Percentiles rank a stretch among this genome's conserved stretches.
phyloP scores from a whole-genome alignment of 2,113 vertebrate species.

The Anser brachyrhynchus region DNA sequence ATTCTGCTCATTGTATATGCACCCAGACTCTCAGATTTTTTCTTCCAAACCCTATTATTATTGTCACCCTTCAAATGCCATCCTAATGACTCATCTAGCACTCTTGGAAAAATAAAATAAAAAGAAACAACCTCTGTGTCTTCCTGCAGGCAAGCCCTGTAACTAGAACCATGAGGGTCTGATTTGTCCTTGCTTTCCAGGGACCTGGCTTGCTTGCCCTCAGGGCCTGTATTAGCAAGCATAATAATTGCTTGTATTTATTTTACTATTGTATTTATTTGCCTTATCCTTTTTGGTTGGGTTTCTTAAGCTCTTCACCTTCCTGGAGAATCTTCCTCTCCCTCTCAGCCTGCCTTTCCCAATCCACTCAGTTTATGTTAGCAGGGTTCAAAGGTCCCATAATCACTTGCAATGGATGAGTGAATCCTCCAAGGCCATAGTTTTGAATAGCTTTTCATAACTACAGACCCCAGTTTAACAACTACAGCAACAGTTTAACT shows the following conservation, averaged over 20 bases:
- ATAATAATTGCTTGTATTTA: not conserved
- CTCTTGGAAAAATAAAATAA: not conserved
- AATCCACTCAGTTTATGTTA: not conserved
- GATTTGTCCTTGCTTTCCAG: not conserved
- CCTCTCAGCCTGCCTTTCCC: not conserved
- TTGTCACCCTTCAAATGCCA: not conserved
- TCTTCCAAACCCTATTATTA: not conserved
- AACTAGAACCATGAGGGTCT: not conserved
- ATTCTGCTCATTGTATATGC: not conserved
- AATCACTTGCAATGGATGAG: rapidly evolving
- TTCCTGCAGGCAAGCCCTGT: not conserved
- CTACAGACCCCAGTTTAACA: not conserved
- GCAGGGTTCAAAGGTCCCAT: not conserved
- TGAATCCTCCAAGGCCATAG: rapidly evolving
- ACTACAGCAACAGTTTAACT: not conserved
- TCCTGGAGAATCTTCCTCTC: not conserved
- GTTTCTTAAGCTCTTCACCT: not conserved
- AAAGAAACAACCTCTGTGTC: not conserved
- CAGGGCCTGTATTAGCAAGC: not conserved
- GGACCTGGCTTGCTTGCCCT: not conserved
- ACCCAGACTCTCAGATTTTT: rapidly evolving
- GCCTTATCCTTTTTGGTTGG: not conserved
- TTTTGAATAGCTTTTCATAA: not conserved
- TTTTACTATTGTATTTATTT: not conserved
- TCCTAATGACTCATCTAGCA: not conserved